Evolutionary conservation across 30 jellyfish, hydroid and myxozoan genomes (phyloP).

Genomic region (Aurelia aurita complex sp. Pacific): DNA sequence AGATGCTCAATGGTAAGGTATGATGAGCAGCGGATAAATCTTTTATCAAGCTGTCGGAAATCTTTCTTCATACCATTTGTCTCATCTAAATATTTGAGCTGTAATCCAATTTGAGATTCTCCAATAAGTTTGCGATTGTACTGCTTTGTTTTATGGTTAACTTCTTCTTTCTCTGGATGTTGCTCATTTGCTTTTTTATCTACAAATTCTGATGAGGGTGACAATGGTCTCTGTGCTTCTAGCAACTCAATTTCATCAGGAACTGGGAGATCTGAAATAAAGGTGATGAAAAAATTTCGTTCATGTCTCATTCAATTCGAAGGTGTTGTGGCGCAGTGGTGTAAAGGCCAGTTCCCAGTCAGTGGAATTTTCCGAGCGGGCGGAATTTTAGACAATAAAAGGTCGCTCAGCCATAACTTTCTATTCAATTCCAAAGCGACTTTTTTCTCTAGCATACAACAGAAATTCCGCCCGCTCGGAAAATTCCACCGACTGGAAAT

Average conservation of each 20-base stretch:
- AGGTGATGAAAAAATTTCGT: neutral
- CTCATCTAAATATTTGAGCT: slow-evolving; percentile 60
- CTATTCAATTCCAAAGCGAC: no score
- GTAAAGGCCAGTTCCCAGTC: no score
- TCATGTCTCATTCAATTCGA: neutral
- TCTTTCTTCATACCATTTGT: slow-evolving; percentile 35
- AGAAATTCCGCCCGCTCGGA: no score
- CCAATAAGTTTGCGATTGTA: slow-evolving; percentile 38
- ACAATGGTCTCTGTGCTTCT: slow-evolving; percentile 12
- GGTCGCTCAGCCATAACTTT: no score
- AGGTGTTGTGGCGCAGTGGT: neutral
- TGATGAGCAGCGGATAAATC: slow-evolving; percentile 93
- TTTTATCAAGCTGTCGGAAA: slow-evolving; percentile 79
- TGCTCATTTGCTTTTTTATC: slow-evolving; percentile 7
- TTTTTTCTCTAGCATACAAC: no score
- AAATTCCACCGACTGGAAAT: no score
- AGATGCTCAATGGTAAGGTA: slow-evolving; percentile 89
- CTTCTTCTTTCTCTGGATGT: slow-evolving; percentile 2
- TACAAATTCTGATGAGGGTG: slow-evolving; percentile 53
- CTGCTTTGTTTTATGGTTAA: slow-evolving; percentile 6
- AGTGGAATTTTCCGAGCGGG: no score
- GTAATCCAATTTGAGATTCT: slow-evolving; percentile 84
- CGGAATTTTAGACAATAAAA: no score
- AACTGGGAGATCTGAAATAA: slow-evolving; percentile 36
- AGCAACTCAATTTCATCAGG: slow-evolving; percentile 59